Conservation (phyloP, 92 coral and sea anemone species). For the Umimayanthus kanabou region DNA sequence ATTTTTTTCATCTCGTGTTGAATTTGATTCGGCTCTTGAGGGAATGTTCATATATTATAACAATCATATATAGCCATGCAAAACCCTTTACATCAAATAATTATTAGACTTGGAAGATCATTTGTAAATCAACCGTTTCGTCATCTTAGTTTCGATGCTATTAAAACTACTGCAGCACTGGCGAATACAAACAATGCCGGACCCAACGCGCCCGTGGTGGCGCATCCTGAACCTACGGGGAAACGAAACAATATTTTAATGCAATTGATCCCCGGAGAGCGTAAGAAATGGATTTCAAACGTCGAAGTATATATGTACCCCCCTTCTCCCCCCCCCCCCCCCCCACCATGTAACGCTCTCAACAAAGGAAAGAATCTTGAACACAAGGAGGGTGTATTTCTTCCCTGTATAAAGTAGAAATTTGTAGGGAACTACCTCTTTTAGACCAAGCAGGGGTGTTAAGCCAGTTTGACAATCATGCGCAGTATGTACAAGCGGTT, state of each 20-base stretch:
- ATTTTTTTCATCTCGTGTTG: background rate
- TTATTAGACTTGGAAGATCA: background rate
- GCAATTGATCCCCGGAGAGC: background rate
- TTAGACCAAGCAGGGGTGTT: no score
- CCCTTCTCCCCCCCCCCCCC: no score
- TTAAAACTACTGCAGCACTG: slow-evolving; percentile 61
- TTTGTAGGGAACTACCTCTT: no score
- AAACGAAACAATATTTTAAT: background rate
- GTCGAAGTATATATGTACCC: no score
- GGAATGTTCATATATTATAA: background rate
- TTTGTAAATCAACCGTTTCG: slow-evolving; percentile 21
- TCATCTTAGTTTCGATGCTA: slow-evolving; percentile 70
- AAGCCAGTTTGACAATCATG: no score
- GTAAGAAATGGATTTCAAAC: no score
- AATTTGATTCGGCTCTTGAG: background rate
- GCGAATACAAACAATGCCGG: slow-evolving; percentile 71
- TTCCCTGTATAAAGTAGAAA: no score
- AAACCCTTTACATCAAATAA: background rate
- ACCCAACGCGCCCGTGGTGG: slow-evolving; percentile 61
- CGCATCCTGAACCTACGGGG: slow-evolving; percentile 37
- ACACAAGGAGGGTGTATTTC: no score
- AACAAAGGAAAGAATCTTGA: no score
- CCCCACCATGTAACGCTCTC: no score
- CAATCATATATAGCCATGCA: background rate
- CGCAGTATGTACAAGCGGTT: no score